Conservation (phyloP, 2,888 invertebrate genomes). For the Hypselothyrea guttata region DNA sequence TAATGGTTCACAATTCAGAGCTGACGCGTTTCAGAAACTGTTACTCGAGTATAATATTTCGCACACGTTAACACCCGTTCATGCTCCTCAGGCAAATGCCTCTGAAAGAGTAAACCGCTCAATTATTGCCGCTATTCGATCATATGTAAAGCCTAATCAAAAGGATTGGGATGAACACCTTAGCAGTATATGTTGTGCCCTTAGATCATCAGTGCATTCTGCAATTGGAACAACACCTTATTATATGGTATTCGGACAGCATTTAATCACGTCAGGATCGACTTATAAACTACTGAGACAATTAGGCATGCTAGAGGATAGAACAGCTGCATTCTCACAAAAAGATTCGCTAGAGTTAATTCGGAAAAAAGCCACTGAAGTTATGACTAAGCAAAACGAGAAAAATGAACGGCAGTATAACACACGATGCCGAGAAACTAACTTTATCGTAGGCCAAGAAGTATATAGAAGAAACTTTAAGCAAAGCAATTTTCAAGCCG, state of each 20-base stretch:
- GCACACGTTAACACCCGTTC: not conserved
- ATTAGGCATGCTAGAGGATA: too few species aligned
- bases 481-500: not conserved
- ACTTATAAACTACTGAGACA: not conserved
- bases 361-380: too few species aligned
- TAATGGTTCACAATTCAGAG: not conserved
- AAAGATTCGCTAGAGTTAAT: not conserved
- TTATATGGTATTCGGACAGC: slow-evolving; percentile 6
- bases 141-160: not conserved
- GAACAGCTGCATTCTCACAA: not conserved
- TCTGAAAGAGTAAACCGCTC: not conserved
- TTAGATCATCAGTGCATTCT: not conserved
- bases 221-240: slow-evolving; percentile 3
- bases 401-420: not conserved
- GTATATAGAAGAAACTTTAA: slow-evolving; percentile 6
- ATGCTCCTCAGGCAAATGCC: not conserved
- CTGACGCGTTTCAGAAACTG: not conserved
- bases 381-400: not conserved
- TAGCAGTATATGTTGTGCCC: not conserved
- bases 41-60: not conserved
- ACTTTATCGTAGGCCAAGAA: not conserved
- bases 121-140: not conserved
- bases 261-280: not conserved
- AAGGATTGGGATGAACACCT: not conserved
- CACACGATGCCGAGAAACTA: not conserved